Evolutionary conservation across 2,797 vertebrate species (phyloP).

Genomic region (Neosilurus mollespiculum): DNA sequence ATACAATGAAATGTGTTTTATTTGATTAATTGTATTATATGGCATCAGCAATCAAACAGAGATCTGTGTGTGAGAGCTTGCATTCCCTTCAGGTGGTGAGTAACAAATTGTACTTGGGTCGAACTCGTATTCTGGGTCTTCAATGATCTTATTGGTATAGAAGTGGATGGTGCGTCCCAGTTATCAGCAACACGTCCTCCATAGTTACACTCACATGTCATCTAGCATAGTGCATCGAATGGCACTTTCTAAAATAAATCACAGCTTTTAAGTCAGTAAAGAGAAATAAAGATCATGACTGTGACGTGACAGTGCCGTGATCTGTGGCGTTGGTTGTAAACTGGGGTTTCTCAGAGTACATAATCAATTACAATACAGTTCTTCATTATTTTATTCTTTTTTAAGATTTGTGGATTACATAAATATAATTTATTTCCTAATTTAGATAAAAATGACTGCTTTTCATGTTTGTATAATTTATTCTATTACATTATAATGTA

Average conservation of each 20-base stretch:
- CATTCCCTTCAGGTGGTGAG: conserved; percentile 77
- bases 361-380: background rate
- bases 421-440: background rate
- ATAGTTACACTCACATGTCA: conserved; percentile 86
- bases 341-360: background rate
- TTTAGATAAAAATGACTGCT: background rate
- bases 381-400: background rate
- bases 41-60: background rate
- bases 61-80: conserved; percentile 55
- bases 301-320: background rate
- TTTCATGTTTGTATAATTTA: background rate
- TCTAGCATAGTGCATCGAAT: conserved; percentile 81
- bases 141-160: conserved; percentile 71
- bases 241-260: conserved; percentile 77
- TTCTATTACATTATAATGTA: background rate
- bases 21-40: conserved; percentile 1
- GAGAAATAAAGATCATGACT: background rate
- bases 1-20: too few relatives aligned
- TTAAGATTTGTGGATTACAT: background rate
- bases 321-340: too few relatives aligned
- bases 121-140: conserved; percentile 75
- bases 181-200: conserved; percentile 86
- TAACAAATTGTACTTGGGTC: conserved; percentile 84
- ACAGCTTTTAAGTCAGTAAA: background rate
- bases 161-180: conserved; percentile 90